Percentiles rank a stretch among this genome's conserved stretches.
phyloP scores from a whole-genome alignment of 2,888 invertebrate species.

The Thelaira solivaga region DNA sequence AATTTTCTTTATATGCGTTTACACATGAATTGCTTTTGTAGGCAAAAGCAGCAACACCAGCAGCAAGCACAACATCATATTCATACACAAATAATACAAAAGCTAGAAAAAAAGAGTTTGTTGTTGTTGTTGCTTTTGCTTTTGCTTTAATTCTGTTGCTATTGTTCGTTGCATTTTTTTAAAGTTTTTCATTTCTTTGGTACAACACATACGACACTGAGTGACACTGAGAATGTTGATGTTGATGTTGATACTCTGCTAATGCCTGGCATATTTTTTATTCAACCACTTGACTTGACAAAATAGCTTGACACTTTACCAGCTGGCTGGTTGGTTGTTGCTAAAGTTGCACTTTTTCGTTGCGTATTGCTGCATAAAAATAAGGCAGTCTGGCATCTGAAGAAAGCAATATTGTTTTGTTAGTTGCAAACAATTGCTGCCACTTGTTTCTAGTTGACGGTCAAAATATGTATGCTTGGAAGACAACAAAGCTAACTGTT shows the following conservation, averaged over 20 bases:
- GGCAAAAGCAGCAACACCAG: conserved; percentile 45
- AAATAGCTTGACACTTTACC: conserved; percentile 9
- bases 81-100: neutral
- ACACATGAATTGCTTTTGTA: conserved; percentile 54
- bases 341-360: no score
- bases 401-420: neutral
- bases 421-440: neutral
- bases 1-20: conserved; percentile 49
- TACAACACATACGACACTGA: neutral
- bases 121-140: neutral
- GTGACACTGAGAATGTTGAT: neutral
- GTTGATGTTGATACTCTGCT: conserved; percentile 13
- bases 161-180: conserved; percentile 26
- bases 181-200: neutral
- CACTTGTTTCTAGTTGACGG: neutral
- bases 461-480: neutral
- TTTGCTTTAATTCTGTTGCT: no score
- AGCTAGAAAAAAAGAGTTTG: neutral
- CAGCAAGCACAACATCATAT: conserved; percentile 34
- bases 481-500: neutral
- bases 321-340: no score
- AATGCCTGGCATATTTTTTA: conserved; percentile 5
- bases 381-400: neutral
- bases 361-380: neutral
- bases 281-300: conserved; percentile 28